A percentile compares a stretch with the other conserved stretches of the same genome.
phyloP scores from a whole-genome alignment of 92 coral and sea anemone genomes.

The Zoanthus sansibaricus region DNA sequence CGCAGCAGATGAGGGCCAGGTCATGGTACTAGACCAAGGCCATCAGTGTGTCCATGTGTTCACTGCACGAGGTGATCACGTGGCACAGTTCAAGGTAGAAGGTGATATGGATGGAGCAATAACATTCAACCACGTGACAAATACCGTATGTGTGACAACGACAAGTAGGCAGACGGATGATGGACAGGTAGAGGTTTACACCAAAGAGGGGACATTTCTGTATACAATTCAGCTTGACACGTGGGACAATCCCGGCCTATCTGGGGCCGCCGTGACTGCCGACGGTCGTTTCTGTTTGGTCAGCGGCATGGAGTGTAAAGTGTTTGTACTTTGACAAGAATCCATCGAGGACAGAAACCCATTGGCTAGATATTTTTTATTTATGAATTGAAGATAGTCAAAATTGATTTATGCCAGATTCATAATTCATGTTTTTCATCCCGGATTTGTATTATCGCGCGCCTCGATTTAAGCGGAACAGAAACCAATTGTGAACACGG shows the following conservation, averaged over 20 bases:
- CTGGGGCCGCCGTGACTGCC: constrained; percentile 37
- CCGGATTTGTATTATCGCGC: no score
- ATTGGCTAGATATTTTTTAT: no score
- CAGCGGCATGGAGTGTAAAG: constrained; percentile 48
- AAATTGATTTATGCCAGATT: no score
- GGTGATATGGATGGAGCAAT: constrained; percentile 45
- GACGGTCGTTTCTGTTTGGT: constrained; percentile 42
- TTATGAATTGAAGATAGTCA: no score
- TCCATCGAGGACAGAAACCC: no score
- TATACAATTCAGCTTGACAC: constrained; percentile 28
- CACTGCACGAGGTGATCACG: constrained; percentile 32
- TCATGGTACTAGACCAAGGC: constrained; percentile 45
- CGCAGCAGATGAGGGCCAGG: constrained; percentile 24
- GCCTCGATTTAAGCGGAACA: no score
- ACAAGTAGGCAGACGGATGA: constrained; percentile 36
- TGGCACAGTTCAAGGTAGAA: constrained; percentile 15
- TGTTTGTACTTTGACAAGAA: constrained; percentile 13
- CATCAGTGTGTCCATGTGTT: constrained; percentile 45
- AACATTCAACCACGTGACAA: neutral
- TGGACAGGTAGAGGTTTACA: constrained; percentile 41
- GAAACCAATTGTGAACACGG: no score
- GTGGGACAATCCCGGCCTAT: constrained; percentile 41
- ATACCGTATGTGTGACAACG: constrained; percentile 18
- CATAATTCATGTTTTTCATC: no score
- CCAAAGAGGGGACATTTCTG: constrained; percentile 14